Base-by-base conservation (phyloP, 2,888 invertebrate genomes). In the Fissipunctia ypsillon region DNA sequence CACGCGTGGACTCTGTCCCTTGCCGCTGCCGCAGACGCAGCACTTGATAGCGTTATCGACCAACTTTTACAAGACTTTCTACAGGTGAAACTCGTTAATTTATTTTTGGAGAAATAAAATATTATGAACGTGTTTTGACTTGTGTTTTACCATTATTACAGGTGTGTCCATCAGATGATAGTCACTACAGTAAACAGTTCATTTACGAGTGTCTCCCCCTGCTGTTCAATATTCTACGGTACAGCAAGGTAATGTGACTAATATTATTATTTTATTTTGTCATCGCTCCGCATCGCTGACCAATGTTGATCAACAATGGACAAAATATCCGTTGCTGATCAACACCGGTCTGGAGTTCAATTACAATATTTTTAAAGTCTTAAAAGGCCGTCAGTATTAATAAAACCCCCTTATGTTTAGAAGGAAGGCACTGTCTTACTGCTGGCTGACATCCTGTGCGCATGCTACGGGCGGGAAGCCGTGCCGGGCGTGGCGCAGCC, bases 1-100 rank as follows among this genome's bases (percentile, higher is more conserved):
- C 98, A 99, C 91, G 98, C 98, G 85, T 99, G 99, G 99, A 98
- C 98, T 96, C 97, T 98, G 89, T 98, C 98, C 0, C 94, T 99
- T 48, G 98, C 98, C 0, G 98, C 98, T 0, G 99, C 99, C 0
- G 98, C 99, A 70, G 98, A 98, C 81, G 97, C 98, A 74, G 97
- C 98, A 60, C 95, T 98, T 72, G 98, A 99, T 88, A 97, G 98
- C 73, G 98, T 99, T 50, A 98, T 99, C 59, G 98, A 99, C 92
- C 98, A 98, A 91, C 96, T 99, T 45, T 93, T 99, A 66, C 98
- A 98, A 93, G 99, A 99, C 92, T 99, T 99, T 91, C 96, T 98
- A 48, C 98, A 98, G 96, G 96, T 95, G 83, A 54, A 2, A 14
- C 4, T 38, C 3, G 2, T 31, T 50, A 28, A 0, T 7, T 41